Base-by-base conservation (phyloP, 2,797 vertebrate species). In the Notamacropus eugenii region DNA sequence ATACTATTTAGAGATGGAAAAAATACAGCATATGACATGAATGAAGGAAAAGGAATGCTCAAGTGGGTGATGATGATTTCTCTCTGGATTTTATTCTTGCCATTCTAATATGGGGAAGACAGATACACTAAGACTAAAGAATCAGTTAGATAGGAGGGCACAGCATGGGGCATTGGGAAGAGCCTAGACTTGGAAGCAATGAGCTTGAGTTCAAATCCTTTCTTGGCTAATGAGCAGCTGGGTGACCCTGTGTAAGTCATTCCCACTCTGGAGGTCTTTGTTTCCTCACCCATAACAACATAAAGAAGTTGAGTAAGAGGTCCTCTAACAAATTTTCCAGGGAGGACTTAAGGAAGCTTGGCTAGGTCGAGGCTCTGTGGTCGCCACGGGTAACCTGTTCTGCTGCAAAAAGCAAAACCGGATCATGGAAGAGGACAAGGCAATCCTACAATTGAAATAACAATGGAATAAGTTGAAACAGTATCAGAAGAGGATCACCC, bases 381-480 rank as follows among this genome's bases (percentile, higher is more conserved):
- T 95, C 87, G 97, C 96, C 93, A 99, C 99, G 99, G 99, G 99
- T 98, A 99, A 99, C 98, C 98, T 99, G 96, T 99, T 99, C 98
- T 99, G 99, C 98, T 98, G 99, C 98, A 99, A 99, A 98, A 98
- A 98, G 98, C 99, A 98, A 97, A 99, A 99, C 98, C 99, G 99
- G 96, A 99, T 99, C 96, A 99, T 99, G 59, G 99, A 99, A 91
- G 99, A 99, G 97, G 99, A 99, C 98, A 99, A 98, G 98, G 99
- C 99, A 90, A 96, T 99, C 96, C 98, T 99, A 99, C 99, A 99
- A 99, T 96, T 99, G 98, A 99, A 99, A 98, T 99, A 99, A 98
- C 99, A 99, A 98, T 98, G 99, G 96, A 99, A 99, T 98, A 99
- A 99, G 93, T 99, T 99, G 97, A 99, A 98, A 98, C 99, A 99